Evolutionary conservation across 1,140 invertebrate genomes (phyloP), one percentile per base, ranked within the genome.

Genomic region (Drosophila orosa): DNA sequence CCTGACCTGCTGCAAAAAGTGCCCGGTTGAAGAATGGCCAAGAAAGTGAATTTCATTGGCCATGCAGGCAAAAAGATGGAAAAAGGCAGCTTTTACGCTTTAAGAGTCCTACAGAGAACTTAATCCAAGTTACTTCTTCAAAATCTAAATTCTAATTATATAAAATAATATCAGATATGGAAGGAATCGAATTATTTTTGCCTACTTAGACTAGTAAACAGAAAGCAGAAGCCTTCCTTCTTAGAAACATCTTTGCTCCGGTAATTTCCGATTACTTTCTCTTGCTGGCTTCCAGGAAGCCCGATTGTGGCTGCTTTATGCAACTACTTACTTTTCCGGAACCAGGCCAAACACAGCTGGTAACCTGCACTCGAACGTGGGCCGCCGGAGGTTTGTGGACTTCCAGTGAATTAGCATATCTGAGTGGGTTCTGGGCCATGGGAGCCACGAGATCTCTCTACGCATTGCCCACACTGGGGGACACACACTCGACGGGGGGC

Each of bases 41-140:
- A 79, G 65, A 68, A 75, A 82, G 79, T 85, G 60, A 85, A 78
- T 80, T 80, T 84, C 72, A 76, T 84, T 72, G 52, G 31, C 66
- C 31, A 72, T 59, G 55, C 44, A 66, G 39, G 50, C 57, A 44
- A 29, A 13, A 33, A 10, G 24, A 47, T 29, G 59, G 45, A 15
- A 61, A 52, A 72, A 33, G 24, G 31, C 29, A 13, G 29, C 45
- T 59, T 19, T 25, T 47, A 25, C 8, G 9, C 45, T n/a, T 17
- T 3, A 12, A 48, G 10, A 9, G n/a, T 13, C 3, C 6, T 3
- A n/a, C n/a, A n/a, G n/a, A n/a, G n/a, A n/a, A n/a, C n/a, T n/a
- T n/a, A n/a, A n/a, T n/a, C n/a, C n/a, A n/a, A n/a, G n/a, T n/a
- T n/a, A n/a, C n/a, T n/a, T n/a, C n/a, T n/a, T n/a, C n/a, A n/a